Evolutionary conservation across 2,797 vertebrate species (phyloP).

Genomic region (Sebastes matsubarae): DNA sequence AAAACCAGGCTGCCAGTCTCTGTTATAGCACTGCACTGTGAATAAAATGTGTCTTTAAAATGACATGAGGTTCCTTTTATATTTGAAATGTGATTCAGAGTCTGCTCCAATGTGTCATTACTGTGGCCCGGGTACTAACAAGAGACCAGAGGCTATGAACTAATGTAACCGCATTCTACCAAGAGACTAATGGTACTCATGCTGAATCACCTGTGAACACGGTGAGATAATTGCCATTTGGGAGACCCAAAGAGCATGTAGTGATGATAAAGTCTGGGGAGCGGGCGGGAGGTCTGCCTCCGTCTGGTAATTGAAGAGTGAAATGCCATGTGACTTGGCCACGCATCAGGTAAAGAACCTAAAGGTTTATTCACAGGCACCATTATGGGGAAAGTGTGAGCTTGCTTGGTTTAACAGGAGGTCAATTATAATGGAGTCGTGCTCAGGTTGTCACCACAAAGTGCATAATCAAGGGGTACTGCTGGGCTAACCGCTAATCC

Average conservation of each 20-base stretch:
- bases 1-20: not conserved
- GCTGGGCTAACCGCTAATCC: slow-evolving; percentile 72
- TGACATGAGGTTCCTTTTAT: not conserved
- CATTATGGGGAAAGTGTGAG: slow-evolving; percentile 52
- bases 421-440: slow-evolving; percentile 74
- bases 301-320: slow-evolving; percentile 69
- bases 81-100: slow-evolving; percentile 24
- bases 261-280: slow-evolving; percentile 70
- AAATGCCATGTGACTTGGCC: slow-evolving; percentile 66
- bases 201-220: slow-evolving; percentile 75
- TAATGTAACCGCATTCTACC: slow-evolving; percentile 58
- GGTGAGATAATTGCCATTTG: slow-evolving; percentile 75
- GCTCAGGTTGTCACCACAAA: slow-evolving; percentile 70
- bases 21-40: not conserved
- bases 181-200: slow-evolving; percentile 70
- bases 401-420: slow-evolving; percentile 69
- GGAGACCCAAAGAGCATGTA: slow-evolving; percentile 64
- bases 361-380: slow-evolving; percentile 65
- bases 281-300: slow-evolving; percentile 55
- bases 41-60: slow-evolving; percentile 24
- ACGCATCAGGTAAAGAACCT: slow-evolving; percentile 62
- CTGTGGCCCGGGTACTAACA: slow-evolving; percentile 44
- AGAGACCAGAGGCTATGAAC: slow-evolving; percentile 57
- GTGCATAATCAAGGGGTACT: slow-evolving; percentile 67
- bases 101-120: slow-evolving; percentile 34